These are phyloP conservation scores for Actinia equina DNA, from an alignment of 64 coral and sea anemone species.

Conservation along the genomic window DNA sequence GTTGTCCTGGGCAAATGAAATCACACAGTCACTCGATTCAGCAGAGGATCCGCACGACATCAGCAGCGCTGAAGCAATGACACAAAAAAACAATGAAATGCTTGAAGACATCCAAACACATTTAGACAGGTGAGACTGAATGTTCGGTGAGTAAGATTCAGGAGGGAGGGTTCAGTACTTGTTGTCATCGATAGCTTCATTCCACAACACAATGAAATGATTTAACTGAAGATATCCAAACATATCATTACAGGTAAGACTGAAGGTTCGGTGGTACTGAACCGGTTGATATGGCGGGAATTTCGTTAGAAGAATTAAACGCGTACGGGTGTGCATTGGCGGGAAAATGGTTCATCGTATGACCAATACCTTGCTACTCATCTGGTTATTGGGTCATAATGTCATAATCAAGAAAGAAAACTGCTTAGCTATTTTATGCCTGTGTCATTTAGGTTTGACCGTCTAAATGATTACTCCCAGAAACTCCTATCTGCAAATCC, in stretches of 20 bases:
- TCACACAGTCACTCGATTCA: conserved; percentile 45
- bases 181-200: neutral
- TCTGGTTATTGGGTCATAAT: too few relatives aligned
- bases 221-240: conserved; percentile 68
- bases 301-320: too few relatives aligned
- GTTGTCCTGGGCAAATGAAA: conserved; percentile 76
- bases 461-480: conserved; percentile 74
- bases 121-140: conserved; percentile 45
- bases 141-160: too few relatives aligned
- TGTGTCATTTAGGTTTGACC: conserved; percentile 63
- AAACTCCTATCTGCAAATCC: conserved; percentile 65
- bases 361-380: too few relatives aligned
- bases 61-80: conserved; percentile 54
- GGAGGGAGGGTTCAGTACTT: too few relatives aligned
- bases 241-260: conserved; percentile 58
- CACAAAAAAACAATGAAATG: conserved; percentile 76
- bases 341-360: too few relatives aligned
- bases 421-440: neutral
- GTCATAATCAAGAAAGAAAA: neutral
- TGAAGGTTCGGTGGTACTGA: neutral
- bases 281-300: too few relatives aligned
- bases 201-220: conserved; percentile 70
- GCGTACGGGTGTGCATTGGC: too few relatives aligned
- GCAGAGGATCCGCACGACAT: conserved; percentile 74
- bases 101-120: conserved; percentile 88